These are phyloP conservation scores for Fundulus diaphanus DNA, from an alignment of 2,797 vertebrate genomes.

Conservation along the genomic window DNA sequence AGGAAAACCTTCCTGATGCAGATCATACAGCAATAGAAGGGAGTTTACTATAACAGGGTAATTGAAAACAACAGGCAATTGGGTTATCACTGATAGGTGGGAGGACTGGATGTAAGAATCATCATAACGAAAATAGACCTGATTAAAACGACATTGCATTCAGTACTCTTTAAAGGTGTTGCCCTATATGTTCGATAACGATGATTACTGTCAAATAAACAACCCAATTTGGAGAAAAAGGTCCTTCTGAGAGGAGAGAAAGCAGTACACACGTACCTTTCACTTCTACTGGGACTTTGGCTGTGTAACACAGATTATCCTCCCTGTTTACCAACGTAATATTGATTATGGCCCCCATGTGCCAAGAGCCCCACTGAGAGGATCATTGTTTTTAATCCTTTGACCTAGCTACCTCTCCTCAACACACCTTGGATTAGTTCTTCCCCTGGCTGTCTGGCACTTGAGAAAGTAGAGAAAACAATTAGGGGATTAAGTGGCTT, in stretches of 20 bases:
- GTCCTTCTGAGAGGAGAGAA: slow-evolving; percentile 31
- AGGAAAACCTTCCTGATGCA: neutral
- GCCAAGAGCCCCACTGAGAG: slow-evolving; percentile 75
- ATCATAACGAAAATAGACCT: neutral
- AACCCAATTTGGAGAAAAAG: slow-evolving; percentile 30
- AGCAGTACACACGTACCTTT: slow-evolving; percentile 48
- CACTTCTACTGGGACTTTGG: slow-evolving; percentile 64
- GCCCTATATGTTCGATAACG: neutral
- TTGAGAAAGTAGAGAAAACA: slow-evolving; percentile 76
- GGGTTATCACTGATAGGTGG: slow-evolving; percentile 3
- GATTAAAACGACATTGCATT: neutral
- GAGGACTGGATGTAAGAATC: neutral
- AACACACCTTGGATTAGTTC: slow-evolving; percentile 76
- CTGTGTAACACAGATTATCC: slow-evolving; percentile 75
- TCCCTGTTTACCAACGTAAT: slow-evolving; percentile 71
- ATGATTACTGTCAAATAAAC: slow-evolving; percentile 25
- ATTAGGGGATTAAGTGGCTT: slow-evolving; percentile 80
- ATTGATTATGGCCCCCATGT: slow-evolving; percentile 73
- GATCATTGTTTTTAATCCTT: slow-evolving; percentile 81
- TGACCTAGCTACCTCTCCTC: slow-evolving; percentile 76
- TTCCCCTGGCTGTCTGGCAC: slow-evolving; percentile 61
- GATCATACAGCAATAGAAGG: neutral
- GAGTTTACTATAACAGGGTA: slow-evolving; percentile 8
- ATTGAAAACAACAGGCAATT: slow-evolving; percentile 30
- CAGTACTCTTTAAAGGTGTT: neutral